Base-by-base conservation (phyloP, 2,113 vertebrate species). In the Ctenodactylus gundi region DNA sequence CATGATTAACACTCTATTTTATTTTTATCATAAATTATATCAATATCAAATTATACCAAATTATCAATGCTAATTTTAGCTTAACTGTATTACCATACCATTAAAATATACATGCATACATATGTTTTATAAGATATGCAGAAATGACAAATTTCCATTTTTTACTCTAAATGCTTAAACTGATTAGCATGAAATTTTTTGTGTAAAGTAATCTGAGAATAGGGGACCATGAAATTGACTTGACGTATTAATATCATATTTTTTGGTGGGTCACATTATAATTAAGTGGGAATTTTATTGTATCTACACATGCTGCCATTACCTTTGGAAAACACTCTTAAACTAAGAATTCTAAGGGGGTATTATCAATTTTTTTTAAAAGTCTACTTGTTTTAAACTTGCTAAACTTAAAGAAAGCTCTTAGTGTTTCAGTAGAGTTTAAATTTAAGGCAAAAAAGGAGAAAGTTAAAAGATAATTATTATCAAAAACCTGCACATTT, bases 121-220 rank as follows among this genome's bases (percentile, higher is more conserved):
- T 94, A 96, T 67, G 27, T 82, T 83, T 92, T 49, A 60, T 92
- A 96, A 85, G 80, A 78, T 97, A 96, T 94, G 87, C 73, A 97
- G 85, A 96, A 93, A 81, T 96, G 92, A 90, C 57, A 94, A 46
- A 97, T 97, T 98, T 94, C 57, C 29, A 70, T 88, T 53, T 90
- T 96, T 55, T 34, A 73, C 84, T 70, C 75, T 97, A 96, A 93
- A 90, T 96, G n/a, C 60, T 93, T 58, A 68, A 62, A 80, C 25
- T 98, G 90, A 97, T 97, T 93, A 97, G 94, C 0, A 11, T 96
- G 96, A 97, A 97, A 97, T 97, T 94, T 97, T 87, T 97, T 97
- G 65, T 90, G 73, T 65, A 31, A 70, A 97, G 95, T 87, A 97
- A 53, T 31, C 68, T 96, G 64, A 94, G 75, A 96, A 98, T 39